Base-by-base conservation (phyloP, 2,797 vertebrate species). In the Aratinga solstitialis region DNA sequence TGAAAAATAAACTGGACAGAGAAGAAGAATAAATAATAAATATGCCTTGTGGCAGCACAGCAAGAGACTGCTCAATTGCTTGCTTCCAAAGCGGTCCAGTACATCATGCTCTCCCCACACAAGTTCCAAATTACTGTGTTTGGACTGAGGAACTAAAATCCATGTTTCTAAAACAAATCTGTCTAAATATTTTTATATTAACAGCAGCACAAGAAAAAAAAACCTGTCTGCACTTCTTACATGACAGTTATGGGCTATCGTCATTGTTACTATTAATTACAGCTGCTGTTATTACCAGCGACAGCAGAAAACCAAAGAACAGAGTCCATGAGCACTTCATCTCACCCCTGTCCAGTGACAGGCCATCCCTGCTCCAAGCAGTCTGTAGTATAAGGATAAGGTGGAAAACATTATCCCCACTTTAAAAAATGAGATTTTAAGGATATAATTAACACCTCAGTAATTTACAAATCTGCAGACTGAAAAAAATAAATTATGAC, bases 1-100 rank as follows among this genome's bases (percentile, higher is more conserved):
- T 93, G 79, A 95, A 96, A 96, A 96, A 90, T 93, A 96, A 96
- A 95, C 82, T 50, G 16, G 51, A 69, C 50, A 77, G 65, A 82
- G 66, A 86, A 96, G 45, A 62, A 68, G 51, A 83, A 93, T 96
- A 96, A 96, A 96, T 94, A 94, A 96, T 96, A 94, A 87, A 96
- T 93, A 92, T 30, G 34, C 72, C 73, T 89, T 53, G 71, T 91
- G 75, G 93, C 86, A 90, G 71, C 74, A 67, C 48, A 94, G 86
- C 79, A 81, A 91, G 89, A 84, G 56, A 29, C 63, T 79, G 66
- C 72, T 81, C 67, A 56, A 76, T 91, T 91, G 42, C 80, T 69
- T 66, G 51, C 42, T 92, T 92, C 81, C 48, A 45, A 68, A 91
- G 71, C 10, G 29, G 66, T 34, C 40, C 32, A 4, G 79, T 76